Percentiles rank a stretch among this genome's conserved stretches.
Conservation (phyloP, 2,888 invertebrate genomes). For the Cylloceria caligata region DNA sequence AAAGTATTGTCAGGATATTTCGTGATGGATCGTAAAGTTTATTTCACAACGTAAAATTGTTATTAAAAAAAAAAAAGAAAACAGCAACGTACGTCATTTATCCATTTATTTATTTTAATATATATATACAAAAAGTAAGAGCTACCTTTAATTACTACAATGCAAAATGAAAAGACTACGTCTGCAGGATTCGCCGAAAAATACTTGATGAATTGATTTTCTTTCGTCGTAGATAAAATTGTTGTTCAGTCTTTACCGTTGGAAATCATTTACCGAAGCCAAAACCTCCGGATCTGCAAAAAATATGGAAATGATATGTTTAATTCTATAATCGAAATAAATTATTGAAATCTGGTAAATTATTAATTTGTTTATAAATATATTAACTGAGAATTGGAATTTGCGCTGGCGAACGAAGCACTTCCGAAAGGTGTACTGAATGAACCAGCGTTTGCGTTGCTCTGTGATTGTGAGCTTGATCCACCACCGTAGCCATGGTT, state of each 20-base stretch:
- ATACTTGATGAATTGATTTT: neutral
- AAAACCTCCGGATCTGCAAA: slow-evolving; percentile 67
- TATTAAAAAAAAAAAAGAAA: neutral
- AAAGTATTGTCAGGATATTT: too few relatives aligned
- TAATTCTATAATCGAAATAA: neutral
- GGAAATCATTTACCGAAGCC: slow-evolving; percentile 18
- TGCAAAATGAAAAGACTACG: neutral
- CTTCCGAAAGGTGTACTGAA: slow-evolving; percentile 73
- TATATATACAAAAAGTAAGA: neutral
- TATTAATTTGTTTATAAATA: neutral
- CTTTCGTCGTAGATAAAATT: neutral
- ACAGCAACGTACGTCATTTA: neutral
- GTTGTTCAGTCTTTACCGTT: slow-evolving; percentile 9
- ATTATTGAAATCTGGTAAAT: neutral
- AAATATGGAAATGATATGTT: neutral
- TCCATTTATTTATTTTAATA: neutral
- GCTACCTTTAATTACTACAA: slow-evolving; percentile 12
- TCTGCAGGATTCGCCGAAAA: neutral
- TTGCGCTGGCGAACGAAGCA: slow-evolving; percentile 69
- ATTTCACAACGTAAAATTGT: neutral
- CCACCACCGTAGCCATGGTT: slow-evolving; percentile 52
- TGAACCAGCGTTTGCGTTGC: slow-evolving; percentile 70
- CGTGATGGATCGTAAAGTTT: too few relatives aligned
- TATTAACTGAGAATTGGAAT: slow-evolving; percentile 71
- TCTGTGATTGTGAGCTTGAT: slow-evolving; percentile 45